Conservation (phyloP, 2,113 vertebrate genomes). For the Cochlearius cochlearius region DNA sequence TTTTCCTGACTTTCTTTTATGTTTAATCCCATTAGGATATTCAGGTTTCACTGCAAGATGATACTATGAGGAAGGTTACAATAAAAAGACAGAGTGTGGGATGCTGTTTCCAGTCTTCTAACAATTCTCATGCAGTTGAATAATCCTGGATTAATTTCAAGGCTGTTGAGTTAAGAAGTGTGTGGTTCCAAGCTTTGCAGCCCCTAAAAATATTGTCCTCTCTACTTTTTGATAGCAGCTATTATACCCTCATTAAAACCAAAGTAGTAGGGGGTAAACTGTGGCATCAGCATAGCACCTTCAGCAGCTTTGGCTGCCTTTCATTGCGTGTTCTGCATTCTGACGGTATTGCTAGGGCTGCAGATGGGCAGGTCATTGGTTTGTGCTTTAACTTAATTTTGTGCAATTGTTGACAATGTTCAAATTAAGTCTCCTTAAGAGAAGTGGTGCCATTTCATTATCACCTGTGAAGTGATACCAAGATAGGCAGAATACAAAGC, state of each 20-base stretch:
- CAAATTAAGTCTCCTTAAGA: background rate
- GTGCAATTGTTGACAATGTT: background rate
- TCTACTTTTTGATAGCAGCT: background rate
- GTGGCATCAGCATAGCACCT: background rate
- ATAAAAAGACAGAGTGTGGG: constrained; percentile 34
- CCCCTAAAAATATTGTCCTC: background rate
- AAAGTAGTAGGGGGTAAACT: background rate
- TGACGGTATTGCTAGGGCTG: background rate
- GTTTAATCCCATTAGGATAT: constrained; percentile 68
- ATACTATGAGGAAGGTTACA: constrained; percentile 64
- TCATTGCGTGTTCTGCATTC: background rate
- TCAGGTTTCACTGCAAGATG: constrained; percentile 75
- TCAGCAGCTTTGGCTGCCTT: background rate
- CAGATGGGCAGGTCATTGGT: background rate
- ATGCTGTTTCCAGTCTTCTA: constrained; percentile 52
- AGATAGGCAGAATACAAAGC: background rate
- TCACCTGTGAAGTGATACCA: background rate
- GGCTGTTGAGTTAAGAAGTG: constrained; percentile 45
- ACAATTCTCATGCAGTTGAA: constrained; percentile 58
- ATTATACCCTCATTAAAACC: background rate
- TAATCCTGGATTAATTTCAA: constrained; percentile 70
- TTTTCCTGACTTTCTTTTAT: constrained; percentile 64
- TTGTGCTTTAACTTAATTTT: background rate
- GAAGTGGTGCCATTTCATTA: background rate
- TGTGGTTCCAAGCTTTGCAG: constrained; percentile 12